phyloP scores from a whole-genome alignment of 1,140 invertebrate genomes.

The Hestina assimilis region DNA sequence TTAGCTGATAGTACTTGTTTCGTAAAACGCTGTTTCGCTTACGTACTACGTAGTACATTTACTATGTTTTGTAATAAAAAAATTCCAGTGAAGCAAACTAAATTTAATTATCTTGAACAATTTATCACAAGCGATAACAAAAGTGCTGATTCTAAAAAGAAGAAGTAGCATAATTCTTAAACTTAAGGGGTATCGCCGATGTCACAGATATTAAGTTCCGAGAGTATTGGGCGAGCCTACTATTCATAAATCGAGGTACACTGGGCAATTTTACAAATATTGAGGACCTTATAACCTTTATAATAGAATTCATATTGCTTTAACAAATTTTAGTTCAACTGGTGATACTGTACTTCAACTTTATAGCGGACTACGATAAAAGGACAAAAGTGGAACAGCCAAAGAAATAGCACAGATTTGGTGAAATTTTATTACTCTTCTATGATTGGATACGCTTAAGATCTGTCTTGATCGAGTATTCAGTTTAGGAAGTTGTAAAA shows the following conservation, averaged over 20 bases:
- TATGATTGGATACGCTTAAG: constrained; percentile 18
- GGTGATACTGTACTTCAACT: constrained; percentile 29
- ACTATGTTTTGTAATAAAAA: background rate
- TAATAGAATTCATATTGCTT: background rate
- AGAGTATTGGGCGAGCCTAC: constrained; percentile 41
- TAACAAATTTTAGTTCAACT: background rate
- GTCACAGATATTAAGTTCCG: constrained; percentile 51
- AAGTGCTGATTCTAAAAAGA: constrained; percentile 28
- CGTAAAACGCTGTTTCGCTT: no score
- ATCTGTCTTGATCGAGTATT: background rate
- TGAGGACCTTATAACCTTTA: background rate
- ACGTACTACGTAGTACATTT: no score
- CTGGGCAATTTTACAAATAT: background rate
- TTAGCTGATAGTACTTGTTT: no score
- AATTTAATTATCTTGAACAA: constrained; percentile 25
- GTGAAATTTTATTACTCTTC: constrained; percentile 15
- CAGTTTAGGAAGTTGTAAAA: background rate
- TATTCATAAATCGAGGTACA: constrained; percentile 42
- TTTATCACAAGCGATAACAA: constrained; percentile 21
- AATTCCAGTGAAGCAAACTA: background rate
- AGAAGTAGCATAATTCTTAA: constrained; percentile 41
- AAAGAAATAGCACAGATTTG: constrained; percentile 40
- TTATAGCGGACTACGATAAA: constrained; percentile 49
- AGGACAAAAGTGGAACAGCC: constrained; percentile 32
- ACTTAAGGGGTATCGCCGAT: constrained; percentile 37